A percentile compares a stretch with the other conserved stretches of the same genome.
Conservation (phyloP, 1,140 invertebrate species). For the Harpegnathos saltator region DNA sequence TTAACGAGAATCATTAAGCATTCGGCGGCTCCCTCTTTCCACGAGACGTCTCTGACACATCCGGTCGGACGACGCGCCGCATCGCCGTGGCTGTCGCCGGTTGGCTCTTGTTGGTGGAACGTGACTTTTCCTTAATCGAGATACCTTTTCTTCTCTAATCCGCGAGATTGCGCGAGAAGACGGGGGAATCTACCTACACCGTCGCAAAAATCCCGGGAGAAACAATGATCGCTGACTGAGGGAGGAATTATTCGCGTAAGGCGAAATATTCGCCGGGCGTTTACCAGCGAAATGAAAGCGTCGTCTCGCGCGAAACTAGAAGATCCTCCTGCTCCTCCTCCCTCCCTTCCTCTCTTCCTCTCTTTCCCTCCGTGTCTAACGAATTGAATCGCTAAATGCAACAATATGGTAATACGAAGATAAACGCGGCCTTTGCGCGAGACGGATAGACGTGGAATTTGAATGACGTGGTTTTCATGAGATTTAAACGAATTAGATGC, state of each 20-base stretch:
- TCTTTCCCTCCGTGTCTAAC: too few relatives aligned
- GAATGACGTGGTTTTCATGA: conserved; percentile 25
- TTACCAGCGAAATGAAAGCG: conserved; percentile 25
- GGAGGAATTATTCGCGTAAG: conserved; percentile 13
- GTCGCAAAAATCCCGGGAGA: conserved; percentile 7
- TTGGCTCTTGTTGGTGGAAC: conserved; percentile 54
- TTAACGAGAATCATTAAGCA: conserved; percentile 61
- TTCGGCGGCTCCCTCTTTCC: conserved; percentile 28
- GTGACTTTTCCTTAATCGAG: conserved; percentile 58
- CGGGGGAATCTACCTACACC: conserved; percentile 28
- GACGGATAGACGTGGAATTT: conserved; percentile 3
- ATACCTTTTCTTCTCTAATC: conserved; percentile 49
- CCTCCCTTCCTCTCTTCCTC: too few relatives aligned
- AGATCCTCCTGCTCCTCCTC: not conserved
- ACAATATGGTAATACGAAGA: conserved; percentile 20
- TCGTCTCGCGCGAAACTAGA: conserved; percentile 19
- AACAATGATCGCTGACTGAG: conserved; percentile 16
- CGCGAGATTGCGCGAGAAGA: conserved; percentile 20
- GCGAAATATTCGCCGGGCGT: not conserved
- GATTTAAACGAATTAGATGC: conserved; percentile 31
- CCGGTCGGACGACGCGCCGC: conserved; percentile 19
- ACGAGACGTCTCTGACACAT: conserved; percentile 48
- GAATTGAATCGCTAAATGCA: conserved; percentile 32
- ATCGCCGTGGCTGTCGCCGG: conserved; percentile 41
- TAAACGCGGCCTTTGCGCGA: conserved; percentile 25